phyloP scores from a whole-genome alignment of 2,888 invertebrate genomes.

The Drosophila nr. perissopoda region DNA sequence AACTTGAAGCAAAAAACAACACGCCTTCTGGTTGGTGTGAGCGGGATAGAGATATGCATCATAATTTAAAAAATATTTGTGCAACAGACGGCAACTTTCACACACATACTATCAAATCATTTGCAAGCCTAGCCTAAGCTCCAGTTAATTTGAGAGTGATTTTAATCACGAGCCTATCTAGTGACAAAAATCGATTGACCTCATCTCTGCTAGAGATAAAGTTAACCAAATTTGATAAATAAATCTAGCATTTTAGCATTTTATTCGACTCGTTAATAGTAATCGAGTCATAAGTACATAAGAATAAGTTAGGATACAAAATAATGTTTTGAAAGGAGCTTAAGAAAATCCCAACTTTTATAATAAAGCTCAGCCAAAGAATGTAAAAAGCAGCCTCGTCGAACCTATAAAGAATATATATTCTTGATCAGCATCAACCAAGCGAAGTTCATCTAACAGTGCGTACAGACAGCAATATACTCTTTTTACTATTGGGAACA shows the following conservation, averaged over 20 bases:
- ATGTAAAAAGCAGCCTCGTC: neutral
- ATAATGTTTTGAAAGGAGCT: neutral
- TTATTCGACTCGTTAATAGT: neutral
- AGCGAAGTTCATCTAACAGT: neutral
- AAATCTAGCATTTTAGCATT: neutral
- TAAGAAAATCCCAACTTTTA: neutral
- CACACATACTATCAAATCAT: neutral
- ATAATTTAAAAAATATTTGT: neutral
- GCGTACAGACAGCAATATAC: neutral
- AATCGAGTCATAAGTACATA: neutral
- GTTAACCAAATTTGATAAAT: neutral
- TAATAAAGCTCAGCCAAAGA: neutral
- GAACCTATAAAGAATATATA: neutral
- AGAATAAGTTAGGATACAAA: neutral
- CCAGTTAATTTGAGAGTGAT: neutral
- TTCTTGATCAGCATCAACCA: neutral
- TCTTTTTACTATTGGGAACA: neutral
- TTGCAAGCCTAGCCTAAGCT: neutral
- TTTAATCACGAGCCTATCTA: neutral
- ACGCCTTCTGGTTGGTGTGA: neutral
- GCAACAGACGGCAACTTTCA: neutral
- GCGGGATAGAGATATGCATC: neutral
- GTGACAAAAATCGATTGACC: neutral
- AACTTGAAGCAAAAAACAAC: neutral
- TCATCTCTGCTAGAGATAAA: neutral